A percentile compares a stretch with the other conserved stretches of the same genome.
Evolutionary conservation across 2,888 invertebrate genomes (phyloP).

Genomic region (Lasioglossum oenotherae): DNA sequence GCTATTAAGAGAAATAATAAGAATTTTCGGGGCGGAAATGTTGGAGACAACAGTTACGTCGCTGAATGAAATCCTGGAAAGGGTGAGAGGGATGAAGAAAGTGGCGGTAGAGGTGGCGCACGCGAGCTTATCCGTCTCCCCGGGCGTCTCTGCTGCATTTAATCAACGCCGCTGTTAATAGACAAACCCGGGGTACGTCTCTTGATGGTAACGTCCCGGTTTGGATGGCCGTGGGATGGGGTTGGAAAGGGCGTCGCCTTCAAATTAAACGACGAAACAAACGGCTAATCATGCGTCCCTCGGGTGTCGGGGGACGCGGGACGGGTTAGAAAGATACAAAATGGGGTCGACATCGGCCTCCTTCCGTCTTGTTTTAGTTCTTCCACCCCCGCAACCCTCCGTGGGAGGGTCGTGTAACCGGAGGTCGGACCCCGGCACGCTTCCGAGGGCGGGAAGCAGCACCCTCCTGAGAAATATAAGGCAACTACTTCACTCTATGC

Average conservation of each 20-base stretch:
- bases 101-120: constrained; percentile 56
- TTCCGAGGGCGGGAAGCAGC: constrained; percentile 33
- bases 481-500: constrained; percentile 40
- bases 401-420: neutral
- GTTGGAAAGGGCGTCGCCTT: constrained; percentile 70
- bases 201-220: constrained; percentile 74
- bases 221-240: constrained; percentile 19
- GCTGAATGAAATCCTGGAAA: neutral
- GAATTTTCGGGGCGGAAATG: neutral
- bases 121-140: constrained; percentile 75
- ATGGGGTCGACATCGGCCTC: constrained; percentile 51
- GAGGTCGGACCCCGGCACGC: constrained; percentile 54
- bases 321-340: constrained; percentile 58
- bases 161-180: constrained; percentile 83
- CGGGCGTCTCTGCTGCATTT: constrained; percentile 73
- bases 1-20: neutral
- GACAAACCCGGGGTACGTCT: constrained; percentile 81
- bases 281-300: constrained; percentile 82
- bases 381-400: constrained; percentile 5
- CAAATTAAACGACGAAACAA: constrained; percentile 82
- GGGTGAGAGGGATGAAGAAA: neutral
- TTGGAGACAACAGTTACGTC: neutral
- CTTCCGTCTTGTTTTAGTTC: constrained; percentile 36
- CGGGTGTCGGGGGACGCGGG: constrained; percentile 41
- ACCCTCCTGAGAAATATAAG: constrained; percentile 65